Base-by-base conservation (phyloP, 2,888 invertebrate genomes). In the Volucella zonaria region DNA sequence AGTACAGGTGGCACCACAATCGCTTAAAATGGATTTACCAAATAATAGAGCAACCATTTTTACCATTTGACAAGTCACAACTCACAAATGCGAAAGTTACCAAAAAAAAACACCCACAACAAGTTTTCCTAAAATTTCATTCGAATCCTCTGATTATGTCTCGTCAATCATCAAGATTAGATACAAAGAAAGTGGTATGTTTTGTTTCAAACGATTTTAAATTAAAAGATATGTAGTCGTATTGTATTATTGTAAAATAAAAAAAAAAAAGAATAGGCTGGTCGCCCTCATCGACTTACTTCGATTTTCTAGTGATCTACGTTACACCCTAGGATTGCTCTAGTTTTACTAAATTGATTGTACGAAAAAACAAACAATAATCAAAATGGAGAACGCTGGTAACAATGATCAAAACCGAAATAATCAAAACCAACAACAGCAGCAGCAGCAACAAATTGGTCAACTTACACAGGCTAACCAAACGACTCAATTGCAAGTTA, bases 101-200 rank as follows among this genome's bases (percentile, higher is more conserved):
- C n/a, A n/a, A 18, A 8, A 42, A 45, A 61, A 67, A 43, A 51
- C 62, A 61, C 58, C 64, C 54, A 64, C 12, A 15, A 42, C 18
- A 58, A 56, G 1, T 42, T 4, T 45, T 14, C 23, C 8, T 31
- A 8, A 10, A 52, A 58, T 15, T 52, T 62, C 14, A 3, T 8
- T 47, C n/a, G 1, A 51, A 61, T 12, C 12, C 14, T 1, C 3
- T 2, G 15, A 70, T 61, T 67, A 92, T 92, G 92, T 92, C 92
- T 3, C 89, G 92, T 38, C 92, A 92, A 89, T 87, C 89, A 49
- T 88, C 90, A n/a, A 88, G 91, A 82, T 87, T 92, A 70, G 92
- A 92, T 87, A 88, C 90, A 9, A 92, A 92, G 71, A 92, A 92
- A 92, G 92, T 92, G 90, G 92, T 92, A 89, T 91, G 92, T 91